Evolutionary conservation across 2,888 invertebrate species (phyloP), one percentile per base, ranked within the genome.

Genomic region (Heliconius erato): DNA sequence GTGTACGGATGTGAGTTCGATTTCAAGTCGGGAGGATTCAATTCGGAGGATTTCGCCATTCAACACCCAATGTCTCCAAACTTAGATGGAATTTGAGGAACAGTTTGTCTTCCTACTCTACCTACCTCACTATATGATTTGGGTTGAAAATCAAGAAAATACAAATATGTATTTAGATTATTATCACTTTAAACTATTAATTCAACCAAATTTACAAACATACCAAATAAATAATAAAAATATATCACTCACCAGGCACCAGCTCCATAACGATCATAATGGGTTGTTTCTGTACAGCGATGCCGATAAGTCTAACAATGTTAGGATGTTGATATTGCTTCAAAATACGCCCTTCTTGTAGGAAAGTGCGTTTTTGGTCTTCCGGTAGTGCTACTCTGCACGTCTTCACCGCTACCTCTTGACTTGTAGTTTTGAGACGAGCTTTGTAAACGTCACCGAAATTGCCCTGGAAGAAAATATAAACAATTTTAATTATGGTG

Each of bases 241-340:
- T 16, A 49, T 49, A 16, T 49, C 49, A 26, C 83, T 77, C 54
- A 98, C 98, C 98, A 87, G 98, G 97, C 74, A 99, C 99, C 84
- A 99, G 97, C 95, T 99, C 99, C 99, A 99, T 99, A 59, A 99
- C 99, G 89, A 99, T 99, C 99, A 99, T 99, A 82, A 99, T 99
- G 0, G 99, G 99, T 89, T 99, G 99, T 90, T 99, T 98, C 93
- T 99, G 99, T 85, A 99, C 99, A 88, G 99, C 99, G 88, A 99
- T 99, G 49, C 99, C 99, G 88, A 99, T 99, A 67, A 99, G 97
- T 90, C 98, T 97, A 65, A 99, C 99, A 86, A 99, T 98, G 94
- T 99, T 99, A 0, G 99, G 98, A 94, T 99, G 99, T 92, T 99
- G 98, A 92, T 99, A 99, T 92, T 99, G 99, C 92, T 99, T 99